A percentile compares a stretch with the other conserved stretches of the same genome.
Evolutionary conservation across 2,113 vertebrate genomes (phyloP).

Genomic region (Pipa parva): DNA sequence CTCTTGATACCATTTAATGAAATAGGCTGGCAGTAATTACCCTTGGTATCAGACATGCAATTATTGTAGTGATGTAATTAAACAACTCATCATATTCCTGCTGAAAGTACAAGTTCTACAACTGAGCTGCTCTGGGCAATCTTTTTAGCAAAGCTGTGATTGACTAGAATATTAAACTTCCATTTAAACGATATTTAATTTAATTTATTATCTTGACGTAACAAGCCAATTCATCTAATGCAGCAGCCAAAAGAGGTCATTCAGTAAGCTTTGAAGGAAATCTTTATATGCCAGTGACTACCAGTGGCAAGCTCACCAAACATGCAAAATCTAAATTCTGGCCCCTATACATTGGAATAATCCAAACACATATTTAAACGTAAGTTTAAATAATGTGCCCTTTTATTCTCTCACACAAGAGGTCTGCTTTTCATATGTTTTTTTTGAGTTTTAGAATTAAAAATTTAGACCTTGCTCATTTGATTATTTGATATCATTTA

Average conservation of each 20-base stretch:
- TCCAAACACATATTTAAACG: too few relatives aligned
- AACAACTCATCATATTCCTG: slow-evolving; percentile 46
- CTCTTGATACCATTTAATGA: slow-evolving; percentile 33
- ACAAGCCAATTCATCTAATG: slow-evolving; percentile 19
- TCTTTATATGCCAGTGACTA: too few relatives aligned
- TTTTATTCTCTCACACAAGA: too few relatives aligned
- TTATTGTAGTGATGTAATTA: slow-evolving; percentile 48
- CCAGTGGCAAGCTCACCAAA: too few relatives aligned
- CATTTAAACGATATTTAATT: slow-evolving; percentile 32
- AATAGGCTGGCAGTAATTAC: too few relatives aligned
- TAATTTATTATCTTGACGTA: slow-evolving; percentile 26
- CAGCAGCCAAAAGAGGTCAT: slow-evolving; percentile 36
- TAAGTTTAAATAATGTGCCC: too few relatives aligned
- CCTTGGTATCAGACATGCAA: slow-evolving; percentile 43
- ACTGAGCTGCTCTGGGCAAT: slow-evolving; percentile 31
- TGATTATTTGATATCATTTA: too few relatives aligned
- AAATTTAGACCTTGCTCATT: too few relatives aligned
- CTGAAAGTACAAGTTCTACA: slow-evolving; percentile 41
- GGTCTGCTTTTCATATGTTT: too few relatives aligned
- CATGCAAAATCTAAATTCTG: too few relatives aligned
- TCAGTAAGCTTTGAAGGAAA: background rate
- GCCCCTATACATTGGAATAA: too few relatives aligned
- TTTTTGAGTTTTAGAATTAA: too few relatives aligned
- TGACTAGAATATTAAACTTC: slow-evolving; percentile 36
- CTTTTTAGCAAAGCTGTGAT: slow-evolving; percentile 29